Conservation (phyloP, 2,797 vertebrate species). For the Hippopotamyrus pictus region DNA sequence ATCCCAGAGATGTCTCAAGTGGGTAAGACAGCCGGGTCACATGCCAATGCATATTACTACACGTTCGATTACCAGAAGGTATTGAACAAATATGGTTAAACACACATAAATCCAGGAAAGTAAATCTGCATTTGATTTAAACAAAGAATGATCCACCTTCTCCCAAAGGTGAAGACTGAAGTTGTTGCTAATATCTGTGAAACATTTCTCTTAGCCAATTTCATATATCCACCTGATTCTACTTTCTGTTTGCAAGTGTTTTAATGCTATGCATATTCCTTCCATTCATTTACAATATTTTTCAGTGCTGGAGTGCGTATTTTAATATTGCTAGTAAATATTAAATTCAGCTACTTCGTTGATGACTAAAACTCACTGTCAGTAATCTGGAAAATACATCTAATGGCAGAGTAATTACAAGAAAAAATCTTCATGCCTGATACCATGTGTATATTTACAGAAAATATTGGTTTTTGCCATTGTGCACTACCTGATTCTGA, state of each 20-base stretch:
- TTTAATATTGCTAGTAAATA: neutral
- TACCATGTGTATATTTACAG: neutral
- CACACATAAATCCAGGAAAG: neutral
- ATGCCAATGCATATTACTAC: neutral
- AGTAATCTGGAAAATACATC: neutral
- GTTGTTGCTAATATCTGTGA: neutral
- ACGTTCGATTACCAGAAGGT: neutral
- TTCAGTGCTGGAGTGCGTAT: neutral
- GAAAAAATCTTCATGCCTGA: neutral
- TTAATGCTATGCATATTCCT: neutral
- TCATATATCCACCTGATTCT: neutral
- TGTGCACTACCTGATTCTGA: neutral
- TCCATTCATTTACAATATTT: neutral
- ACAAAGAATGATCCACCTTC: neutral
- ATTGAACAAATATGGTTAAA: neutral
- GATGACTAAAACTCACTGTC: neutral
- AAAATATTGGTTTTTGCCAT: neutral
- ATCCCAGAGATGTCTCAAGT: slow-evolving; percentile 94
- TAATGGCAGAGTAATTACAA: neutral
- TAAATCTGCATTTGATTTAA: neutral
- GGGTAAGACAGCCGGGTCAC: slow-evolving; percentile 65
- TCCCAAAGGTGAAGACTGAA: neutral
- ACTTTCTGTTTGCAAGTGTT: neutral
- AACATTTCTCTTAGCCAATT: neutral
- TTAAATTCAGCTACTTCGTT: neutral